A percentile compares a stretch with the other conserved stretches of the same genome.
Evolutionary conservation across 2,113 vertebrate genomes (phyloP).

Genomic region (Mastomys natalensis): DNA sequence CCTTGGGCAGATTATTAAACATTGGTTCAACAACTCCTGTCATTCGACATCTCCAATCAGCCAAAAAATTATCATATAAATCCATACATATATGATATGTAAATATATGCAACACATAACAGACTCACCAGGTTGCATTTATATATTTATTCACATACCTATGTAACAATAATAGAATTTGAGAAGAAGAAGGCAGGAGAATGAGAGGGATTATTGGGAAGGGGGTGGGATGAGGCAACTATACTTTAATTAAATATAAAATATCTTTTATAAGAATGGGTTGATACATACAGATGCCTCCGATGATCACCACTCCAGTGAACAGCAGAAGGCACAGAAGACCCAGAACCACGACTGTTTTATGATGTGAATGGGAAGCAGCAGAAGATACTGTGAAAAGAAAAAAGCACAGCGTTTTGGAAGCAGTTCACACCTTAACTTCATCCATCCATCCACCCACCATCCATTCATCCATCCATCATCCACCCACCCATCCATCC

Average conservation of each 20-base stretch:
- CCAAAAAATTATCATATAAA: neutral
- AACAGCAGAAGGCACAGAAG: slow-evolving; percentile 66
- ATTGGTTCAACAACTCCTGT: neutral
- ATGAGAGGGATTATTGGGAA: neutral
- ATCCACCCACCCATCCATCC: neutral
- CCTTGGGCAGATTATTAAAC: neutral
- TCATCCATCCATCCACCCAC: too few species aligned
- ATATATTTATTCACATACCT: neutral
- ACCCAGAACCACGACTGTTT: neutral
- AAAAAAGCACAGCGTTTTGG: neutral
- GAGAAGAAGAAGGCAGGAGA: too few species aligned
- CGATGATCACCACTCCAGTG: slow-evolving; percentile 62
- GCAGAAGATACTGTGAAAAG: slow-evolving; percentile 31
- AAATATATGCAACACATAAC: neutral
- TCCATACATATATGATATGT: neutral
- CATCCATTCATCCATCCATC: neutral
- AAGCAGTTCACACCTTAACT: neutral
- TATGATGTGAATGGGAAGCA: neutral
- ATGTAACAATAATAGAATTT: neutral
- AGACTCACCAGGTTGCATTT: neutral
- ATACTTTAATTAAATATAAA: neutral
- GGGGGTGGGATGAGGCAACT: too few species aligned
- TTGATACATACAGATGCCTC: slow-evolving; percentile 68
- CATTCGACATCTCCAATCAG: neutral
- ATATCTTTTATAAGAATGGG: neutral